Conservation (phyloP, 2,888 invertebrate genomes). For the Nymphalis c-album region DNA sequence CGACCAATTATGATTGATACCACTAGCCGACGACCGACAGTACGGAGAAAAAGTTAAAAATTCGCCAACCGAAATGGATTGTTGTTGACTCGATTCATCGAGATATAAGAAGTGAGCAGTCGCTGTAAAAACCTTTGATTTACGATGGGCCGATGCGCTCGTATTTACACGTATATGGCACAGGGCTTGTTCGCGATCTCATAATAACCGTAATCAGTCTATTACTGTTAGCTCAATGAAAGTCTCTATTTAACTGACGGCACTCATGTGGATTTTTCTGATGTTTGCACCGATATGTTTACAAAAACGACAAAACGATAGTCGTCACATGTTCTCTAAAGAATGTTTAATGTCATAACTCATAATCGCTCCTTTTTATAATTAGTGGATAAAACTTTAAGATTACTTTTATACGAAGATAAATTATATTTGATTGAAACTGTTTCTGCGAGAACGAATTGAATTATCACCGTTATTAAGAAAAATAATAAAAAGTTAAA, state of each 20-base stretch:
- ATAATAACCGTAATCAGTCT: slow-evolving; percentile 33
- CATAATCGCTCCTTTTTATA: slow-evolving; percentile 12
- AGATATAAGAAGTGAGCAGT: slow-evolving; percentile 23
- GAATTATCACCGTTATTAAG: too few species aligned
- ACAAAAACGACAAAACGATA: slow-evolving; percentile 20
- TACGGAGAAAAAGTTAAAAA: slow-evolving; percentile 54
- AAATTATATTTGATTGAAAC: background rate
- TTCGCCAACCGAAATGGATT: slow-evolving; percentile 51
- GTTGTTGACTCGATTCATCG: slow-evolving; percentile 42
- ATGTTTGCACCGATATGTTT: slow-evolving; percentile 15
- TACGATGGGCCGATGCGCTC: slow-evolving; percentile 30
- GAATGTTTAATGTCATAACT: slow-evolving; percentile 18
- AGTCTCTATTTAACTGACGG: slow-evolving; percentile 28
- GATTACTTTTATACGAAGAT: background rate
- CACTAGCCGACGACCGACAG: slow-evolving; percentile 55
- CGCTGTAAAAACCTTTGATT: slow-evolving; percentile 39
- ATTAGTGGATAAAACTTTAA: background rate
- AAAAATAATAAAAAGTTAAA: too few species aligned
- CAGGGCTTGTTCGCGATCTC: slow-evolving; percentile 29
- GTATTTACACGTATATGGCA: slow-evolving; percentile 31
- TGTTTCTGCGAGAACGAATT: too few species aligned
- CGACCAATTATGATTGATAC: slow-evolving; percentile 75
- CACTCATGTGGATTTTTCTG: slow-evolving; percentile 19
- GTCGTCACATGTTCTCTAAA: slow-evolving; percentile 9
- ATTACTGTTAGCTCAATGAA: slow-evolving; percentile 22